Evolutionary conservation across 2,888 invertebrate genomes (phyloP).

Genomic region (Octodonta nipae): DNA sequence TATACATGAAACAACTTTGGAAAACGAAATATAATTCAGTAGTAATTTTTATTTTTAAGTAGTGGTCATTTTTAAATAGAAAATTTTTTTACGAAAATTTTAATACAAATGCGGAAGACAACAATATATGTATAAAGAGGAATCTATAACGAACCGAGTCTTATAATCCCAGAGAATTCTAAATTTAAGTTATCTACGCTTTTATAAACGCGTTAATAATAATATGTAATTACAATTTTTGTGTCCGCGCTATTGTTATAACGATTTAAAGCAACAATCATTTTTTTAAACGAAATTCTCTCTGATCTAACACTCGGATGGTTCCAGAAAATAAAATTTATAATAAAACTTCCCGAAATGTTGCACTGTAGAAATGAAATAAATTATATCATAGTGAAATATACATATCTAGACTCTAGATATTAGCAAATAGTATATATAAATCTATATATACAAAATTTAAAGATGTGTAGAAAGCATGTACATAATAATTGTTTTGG

Average conservation of each 20-base stretch:
- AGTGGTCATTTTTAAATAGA: slow-evolving; percentile 15
- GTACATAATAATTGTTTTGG: slow-evolving; percentile 28
- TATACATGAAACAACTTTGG: slow-evolving; percentile 7
- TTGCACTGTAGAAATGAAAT: slow-evolving; percentile 25
- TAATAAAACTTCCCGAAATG: slow-evolving; percentile 27
- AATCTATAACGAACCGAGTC: background rate
- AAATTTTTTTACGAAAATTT: slow-evolving; percentile 18
- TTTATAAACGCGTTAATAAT: background rate
- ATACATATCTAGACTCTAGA: slow-evolving; percentile 31
- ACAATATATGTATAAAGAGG: slow-evolving; percentile 7
- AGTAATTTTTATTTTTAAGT: slow-evolving; percentile 3
- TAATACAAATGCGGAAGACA: slow-evolving; percentile 14
- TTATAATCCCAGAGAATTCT: background rate
- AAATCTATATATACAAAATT: slow-evolving; percentile 8
- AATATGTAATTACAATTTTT: background rate
- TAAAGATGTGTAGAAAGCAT: slow-evolving; percentile 23
- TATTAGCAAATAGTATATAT: slow-evolving; percentile 18
- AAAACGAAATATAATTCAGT: slow-evolving; percentile 10
- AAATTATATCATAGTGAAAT: slow-evolving; percentile 24
- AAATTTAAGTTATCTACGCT: background rate
- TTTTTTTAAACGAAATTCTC: background rate
- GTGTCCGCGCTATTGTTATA: no score
- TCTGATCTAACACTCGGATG: background rate
- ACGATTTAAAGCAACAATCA: no score
- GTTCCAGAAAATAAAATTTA: no score